Evolutionary conservation across 2,797 vertebrate genomes (phyloP).

Genomic region (Leucoraja ocellata): DNA sequence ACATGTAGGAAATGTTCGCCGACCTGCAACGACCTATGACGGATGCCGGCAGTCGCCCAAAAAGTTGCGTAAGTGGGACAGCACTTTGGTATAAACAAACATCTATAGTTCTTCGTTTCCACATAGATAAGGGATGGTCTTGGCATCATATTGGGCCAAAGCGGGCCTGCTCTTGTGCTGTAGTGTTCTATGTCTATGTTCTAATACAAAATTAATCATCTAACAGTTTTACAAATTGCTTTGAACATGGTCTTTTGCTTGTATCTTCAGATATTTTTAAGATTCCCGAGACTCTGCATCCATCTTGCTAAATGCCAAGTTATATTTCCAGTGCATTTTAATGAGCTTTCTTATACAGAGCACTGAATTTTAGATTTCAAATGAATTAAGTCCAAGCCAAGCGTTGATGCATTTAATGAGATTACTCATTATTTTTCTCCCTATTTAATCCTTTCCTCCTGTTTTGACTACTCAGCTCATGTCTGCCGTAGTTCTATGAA

Average conservation of each 20-base stretch:
- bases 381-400: not conserved
- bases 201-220: not conserved
- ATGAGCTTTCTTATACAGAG: not conserved
- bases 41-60: no score
- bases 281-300: not conserved
- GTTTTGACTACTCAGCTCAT: not conserved
- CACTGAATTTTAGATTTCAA: not conserved
- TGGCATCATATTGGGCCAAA: not conserved
- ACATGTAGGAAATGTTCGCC: no score
- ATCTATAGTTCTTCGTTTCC: no score
- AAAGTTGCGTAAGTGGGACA: no score
- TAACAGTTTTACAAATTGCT: not conserved
- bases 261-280: not conserved
- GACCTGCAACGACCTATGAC: no score
- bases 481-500: no score
- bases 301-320: conserved; percentile 1
- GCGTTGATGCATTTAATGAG: not conserved
- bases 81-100: no score
- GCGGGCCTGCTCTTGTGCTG: no score
- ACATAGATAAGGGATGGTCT: no score
- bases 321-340: not conserved
- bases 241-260: not conserved
- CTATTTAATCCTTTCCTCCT: not conserved
- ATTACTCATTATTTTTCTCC: not conserved
- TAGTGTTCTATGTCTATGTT: no score